Evolutionary conservation across 92 coral and sea anemone genomes (phyloP).

Genomic region (Metridium senile): DNA sequence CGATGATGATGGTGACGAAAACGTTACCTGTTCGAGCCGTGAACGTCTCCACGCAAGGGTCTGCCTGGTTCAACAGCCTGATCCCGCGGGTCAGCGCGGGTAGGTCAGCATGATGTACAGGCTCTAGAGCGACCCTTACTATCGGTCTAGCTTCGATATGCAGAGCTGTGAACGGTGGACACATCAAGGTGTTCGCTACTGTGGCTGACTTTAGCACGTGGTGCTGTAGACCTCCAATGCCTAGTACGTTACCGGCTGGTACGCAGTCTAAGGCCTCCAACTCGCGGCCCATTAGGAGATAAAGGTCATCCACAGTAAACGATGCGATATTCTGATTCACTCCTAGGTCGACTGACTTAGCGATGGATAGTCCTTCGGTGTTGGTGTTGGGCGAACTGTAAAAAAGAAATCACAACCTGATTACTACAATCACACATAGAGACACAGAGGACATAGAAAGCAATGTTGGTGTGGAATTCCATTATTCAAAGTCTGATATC

Average conservation of each 20-base stretch:
- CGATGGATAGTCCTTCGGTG: conserved; percentile 73
- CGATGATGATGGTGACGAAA: neutral
- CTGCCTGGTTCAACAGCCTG: conserved; percentile 97
- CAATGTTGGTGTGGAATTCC: no score
- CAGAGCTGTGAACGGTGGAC: conserved; percentile 96
- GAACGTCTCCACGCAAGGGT: conserved; percentile 94
- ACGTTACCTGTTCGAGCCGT: conserved; percentile 87
- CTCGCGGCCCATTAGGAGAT: conserved; percentile 97
- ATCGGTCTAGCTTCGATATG: conserved; percentile 94
- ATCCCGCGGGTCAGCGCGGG: conserved; percentile 91
- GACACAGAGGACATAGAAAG: neutral
- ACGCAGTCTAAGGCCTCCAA: conserved; percentile 81
- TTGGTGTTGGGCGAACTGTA: conserved; percentile 32
- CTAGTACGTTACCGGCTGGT: conserved; percentile 96
- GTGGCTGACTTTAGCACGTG: conserved; percentile 96
- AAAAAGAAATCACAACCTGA: no score
- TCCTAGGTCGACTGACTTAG: conserved; percentile 84
- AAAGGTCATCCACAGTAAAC: conserved; percentile 87
- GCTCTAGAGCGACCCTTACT: conserved; percentile 97
- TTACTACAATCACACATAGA: neutral
- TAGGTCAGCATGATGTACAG: conserved; percentile 89
- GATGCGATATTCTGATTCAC: conserved; percentile 67
- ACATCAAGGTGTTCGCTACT: conserved; percentile 82
- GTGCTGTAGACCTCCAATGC: conserved; percentile 92
- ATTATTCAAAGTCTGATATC: no score